Conservation (phyloP, 2,888 invertebrate genomes). For the Dorcus parallelipipedus region DNA sequence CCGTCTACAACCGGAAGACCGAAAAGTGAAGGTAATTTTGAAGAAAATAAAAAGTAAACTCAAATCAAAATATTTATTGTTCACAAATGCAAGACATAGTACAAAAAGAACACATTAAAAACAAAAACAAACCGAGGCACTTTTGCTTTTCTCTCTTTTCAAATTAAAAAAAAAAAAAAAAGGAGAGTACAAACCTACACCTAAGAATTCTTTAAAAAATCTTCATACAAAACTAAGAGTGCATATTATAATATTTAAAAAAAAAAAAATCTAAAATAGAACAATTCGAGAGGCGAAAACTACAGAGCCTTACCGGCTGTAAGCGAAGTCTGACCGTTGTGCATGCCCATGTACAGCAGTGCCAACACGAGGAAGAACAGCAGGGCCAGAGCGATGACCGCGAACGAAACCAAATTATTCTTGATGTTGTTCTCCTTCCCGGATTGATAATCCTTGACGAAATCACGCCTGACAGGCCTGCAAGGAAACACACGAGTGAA, state of each 20-base stretch:
- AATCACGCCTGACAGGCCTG: slow-evolving; percentile 32
- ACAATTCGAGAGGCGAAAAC: not conserved
- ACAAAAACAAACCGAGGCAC: not conserved
- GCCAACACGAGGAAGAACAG: slow-evolving; percentile 65
- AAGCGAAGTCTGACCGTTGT: slow-evolving; percentile 55
- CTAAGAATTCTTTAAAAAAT: not conserved
- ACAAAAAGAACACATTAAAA: slow-evolving; percentile 14
- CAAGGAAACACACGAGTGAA: not conserved
- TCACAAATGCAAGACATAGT: slow-evolving; percentile 33
- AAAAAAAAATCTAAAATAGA: not conserved
- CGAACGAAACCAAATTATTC: slow-evolving; percentile 62
- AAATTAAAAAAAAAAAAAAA: slow-evolving; percentile 2
- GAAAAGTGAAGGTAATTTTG: slow-evolving; percentile 21
- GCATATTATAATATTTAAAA: not conserved
- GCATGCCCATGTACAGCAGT: slow-evolving; percentile 66
- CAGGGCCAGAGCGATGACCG: slow-evolving; percentile 58
- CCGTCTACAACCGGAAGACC: too few species aligned
- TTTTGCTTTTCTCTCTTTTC: not conserved
- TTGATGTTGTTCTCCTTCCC: slow-evolving; percentile 53
- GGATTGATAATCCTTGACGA: slow-evolving; percentile 38
- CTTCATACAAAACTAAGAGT: not conserved
- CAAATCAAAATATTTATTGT: slow-evolving; percentile 51
- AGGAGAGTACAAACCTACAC: not conserved
- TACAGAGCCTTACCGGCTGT: not conserved
- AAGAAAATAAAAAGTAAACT: slow-evolving; percentile 32